Evolutionary conservation across 2,797 vertebrate genomes (phyloP).

Genomic region (Lagocephalus sceleratus): DNA sequence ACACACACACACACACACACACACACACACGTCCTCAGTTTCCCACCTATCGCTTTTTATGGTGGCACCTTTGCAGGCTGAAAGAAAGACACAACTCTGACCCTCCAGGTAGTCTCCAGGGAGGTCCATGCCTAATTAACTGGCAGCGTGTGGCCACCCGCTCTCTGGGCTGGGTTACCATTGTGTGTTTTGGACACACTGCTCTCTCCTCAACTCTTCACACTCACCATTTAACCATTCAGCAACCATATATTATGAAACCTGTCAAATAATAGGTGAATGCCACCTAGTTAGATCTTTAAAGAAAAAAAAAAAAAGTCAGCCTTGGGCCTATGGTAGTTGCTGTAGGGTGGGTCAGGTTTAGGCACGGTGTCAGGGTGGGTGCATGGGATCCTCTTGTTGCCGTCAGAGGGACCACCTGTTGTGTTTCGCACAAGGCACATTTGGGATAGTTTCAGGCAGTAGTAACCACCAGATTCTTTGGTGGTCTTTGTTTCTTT

Average conservation of each 20-base stretch:
- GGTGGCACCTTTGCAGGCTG: conserved; percentile 9
- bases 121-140: conserved; percentile 73
- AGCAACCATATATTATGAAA: conserved; percentile 30
- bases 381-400: conserved; percentile 52
- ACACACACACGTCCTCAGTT: conserved; percentile 7
- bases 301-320: conserved; percentile 4
- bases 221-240: conserved; percentile 39
- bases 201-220: conserved; percentile 24
- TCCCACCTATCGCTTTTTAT: conserved; percentile 46
- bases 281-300: conserved; percentile 56
- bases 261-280: conserved; percentile 9
- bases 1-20: no score
- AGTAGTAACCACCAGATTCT: conserved; percentile 32
- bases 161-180: conserved; percentile 39
- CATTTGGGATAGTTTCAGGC: conserved; percentile 38
- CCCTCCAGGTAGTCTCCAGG: conserved; percentile 73
- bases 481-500: conserved; percentile 63
- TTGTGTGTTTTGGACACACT: conserved; percentile 57
- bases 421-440: conserved; percentile 41
- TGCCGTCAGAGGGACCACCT: conserved; percentile 57
- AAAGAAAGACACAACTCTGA: conserved; percentile 31
- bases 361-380: conserved; percentile 28
- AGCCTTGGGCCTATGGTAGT: conserved; percentile 3
- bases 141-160: conserved; percentile 51
- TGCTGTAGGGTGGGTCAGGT: conserved; percentile 41